Evolutionary conservation across 2,113 vertebrate genomes (phyloP).

Genomic region (Cyanoramphus novaezelandiae): DNA sequence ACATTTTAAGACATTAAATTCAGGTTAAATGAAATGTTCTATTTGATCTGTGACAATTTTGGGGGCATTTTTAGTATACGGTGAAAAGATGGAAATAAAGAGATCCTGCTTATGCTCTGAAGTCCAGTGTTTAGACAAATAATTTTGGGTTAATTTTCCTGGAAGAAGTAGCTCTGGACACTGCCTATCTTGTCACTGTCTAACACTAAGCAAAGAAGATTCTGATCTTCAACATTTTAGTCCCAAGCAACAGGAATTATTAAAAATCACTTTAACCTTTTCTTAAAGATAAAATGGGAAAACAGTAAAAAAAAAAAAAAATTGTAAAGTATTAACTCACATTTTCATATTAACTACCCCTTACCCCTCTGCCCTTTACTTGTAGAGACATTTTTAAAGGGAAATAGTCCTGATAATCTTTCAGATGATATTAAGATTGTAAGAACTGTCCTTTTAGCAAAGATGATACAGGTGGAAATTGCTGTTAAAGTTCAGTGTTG

Average conservation of each 20-base stretch:
- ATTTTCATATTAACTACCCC: not conserved
- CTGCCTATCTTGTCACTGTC: not conserved
- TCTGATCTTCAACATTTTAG: not conserved
- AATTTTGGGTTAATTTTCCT: not conserved
- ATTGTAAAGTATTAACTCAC: not conserved
- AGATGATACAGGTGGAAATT: not conserved
- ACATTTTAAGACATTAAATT: not conserved
- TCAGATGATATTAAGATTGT: not conserved
- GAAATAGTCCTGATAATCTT: not conserved
- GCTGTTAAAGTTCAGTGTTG: not conserved
- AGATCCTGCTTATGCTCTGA: not conserved
- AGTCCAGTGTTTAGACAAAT: not conserved
- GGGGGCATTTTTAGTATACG: not conserved
- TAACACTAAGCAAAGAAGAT: not conserved
- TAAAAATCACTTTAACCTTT: conserved; percentile 11
- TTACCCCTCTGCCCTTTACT: conserved; percentile 1
- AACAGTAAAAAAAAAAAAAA: not conserved
- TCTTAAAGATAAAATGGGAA: not conserved
- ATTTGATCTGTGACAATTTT: not conserved
- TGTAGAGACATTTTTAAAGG: not conserved
- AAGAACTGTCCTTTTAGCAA: not conserved
- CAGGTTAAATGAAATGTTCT: not conserved
- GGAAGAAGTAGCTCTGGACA: not conserved
- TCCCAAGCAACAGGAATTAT: not conserved
- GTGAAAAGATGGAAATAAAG: not conserved